These are phyloP conservation scores for Asbolus verrucosus DNA, from an alignment of 1,140 invertebrate genomes.

Conservation along the genomic window DNA sequence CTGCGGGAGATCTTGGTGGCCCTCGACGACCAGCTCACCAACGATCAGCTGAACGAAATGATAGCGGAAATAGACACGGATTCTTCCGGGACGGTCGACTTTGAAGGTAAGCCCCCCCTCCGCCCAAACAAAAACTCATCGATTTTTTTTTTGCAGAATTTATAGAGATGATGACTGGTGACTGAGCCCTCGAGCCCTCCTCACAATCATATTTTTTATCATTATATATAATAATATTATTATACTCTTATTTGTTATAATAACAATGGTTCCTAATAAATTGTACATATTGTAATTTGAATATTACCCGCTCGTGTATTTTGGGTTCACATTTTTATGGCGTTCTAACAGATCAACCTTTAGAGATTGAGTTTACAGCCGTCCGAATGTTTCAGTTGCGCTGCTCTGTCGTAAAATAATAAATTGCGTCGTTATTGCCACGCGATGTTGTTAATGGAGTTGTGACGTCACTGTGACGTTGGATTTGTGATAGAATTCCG, in stretches of 20 bases:
- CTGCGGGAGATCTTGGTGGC: slow-evolving; percentile 82
- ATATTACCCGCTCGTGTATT: neutral
- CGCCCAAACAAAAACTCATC: neutral
- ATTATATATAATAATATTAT: neutral
- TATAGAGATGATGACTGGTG: slow-evolving; percentile 82
- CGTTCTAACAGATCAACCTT: neutral
- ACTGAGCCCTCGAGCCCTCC: slow-evolving; percentile 64
- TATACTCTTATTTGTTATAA: slow-evolving; percentile 19
- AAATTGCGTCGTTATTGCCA: neutral
- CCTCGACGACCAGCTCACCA: slow-evolving; percentile 83
- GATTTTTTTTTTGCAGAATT: slow-evolving; percentile 71
- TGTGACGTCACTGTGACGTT: neutral
- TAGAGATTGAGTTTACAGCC: neutral
- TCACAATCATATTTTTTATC: neutral
- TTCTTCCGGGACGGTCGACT: slow-evolving; percentile 85
- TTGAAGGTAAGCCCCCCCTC: slow-evolving; percentile 76
- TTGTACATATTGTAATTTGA: slow-evolving; percentile 1
- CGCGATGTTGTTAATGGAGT: neutral
- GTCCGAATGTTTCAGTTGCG: neutral
- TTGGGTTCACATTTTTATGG: neutral
- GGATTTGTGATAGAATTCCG: neutral
- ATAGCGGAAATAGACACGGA: slow-evolving; percentile 87
- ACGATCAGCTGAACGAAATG: slow-evolving; percentile 86
- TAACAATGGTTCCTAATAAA: slow-evolving; percentile 24
- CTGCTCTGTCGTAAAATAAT: neutral